phyloP scores from a whole-genome alignment of 2,888 invertebrate species.

The Nematopogon swammerdamellus region DNA sequence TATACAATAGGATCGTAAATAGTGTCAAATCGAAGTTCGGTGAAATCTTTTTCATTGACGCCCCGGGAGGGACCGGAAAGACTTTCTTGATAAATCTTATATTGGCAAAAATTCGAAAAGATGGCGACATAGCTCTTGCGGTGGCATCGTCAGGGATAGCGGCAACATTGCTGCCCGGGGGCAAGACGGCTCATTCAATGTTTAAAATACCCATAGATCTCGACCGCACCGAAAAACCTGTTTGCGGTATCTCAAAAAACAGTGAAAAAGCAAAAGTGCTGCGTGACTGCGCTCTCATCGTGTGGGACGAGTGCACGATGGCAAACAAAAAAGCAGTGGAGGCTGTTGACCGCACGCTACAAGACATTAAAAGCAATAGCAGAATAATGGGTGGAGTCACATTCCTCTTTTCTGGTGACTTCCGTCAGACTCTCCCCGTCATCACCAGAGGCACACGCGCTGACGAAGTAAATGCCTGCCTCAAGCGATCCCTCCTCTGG shows the following conservation, averaged over 20 bases:
- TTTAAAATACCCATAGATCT: conserved; percentile 13
- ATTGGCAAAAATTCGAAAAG: conserved; percentile 11
- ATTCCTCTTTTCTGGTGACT: conserved; percentile 15
- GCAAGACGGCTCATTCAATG: conserved; percentile 16
- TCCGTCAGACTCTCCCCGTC: conserved; percentile 8
- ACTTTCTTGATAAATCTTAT: conserved; percentile 18
- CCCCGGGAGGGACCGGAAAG: conserved; percentile 18
- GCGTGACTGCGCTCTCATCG: conserved; percentile 3
- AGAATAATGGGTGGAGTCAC: conserved; percentile 11
- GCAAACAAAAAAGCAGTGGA: conserved; percentile 11
- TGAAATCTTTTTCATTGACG: conserved; percentile 17
- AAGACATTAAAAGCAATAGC: conserved; percentile 6
- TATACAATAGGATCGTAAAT: conserved; percentile 4
- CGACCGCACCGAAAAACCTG: conserved; percentile 4
- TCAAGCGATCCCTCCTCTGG: conserved; percentile 13
- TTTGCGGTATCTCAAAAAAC: conserved; percentile 10
- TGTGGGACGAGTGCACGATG: conserved; percentile 19
- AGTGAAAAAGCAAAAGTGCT: conserved; percentile 9
- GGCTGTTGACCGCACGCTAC: conserved; percentile 13
- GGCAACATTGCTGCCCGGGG: conserved; percentile 13
- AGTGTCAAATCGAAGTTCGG: conserved; percentile 7
- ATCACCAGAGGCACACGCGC: conserved; percentile 1
- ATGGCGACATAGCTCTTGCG: conserved; percentile 13
- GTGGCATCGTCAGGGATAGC: conserved; percentile 22
- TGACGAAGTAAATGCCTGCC: conserved; percentile 13